Percentiles rank a stretch among this genome's conserved stretches.
Conservation (phyloP, 2,113 vertebrate genomes). For the Andinoacara biseriatus region DNA sequence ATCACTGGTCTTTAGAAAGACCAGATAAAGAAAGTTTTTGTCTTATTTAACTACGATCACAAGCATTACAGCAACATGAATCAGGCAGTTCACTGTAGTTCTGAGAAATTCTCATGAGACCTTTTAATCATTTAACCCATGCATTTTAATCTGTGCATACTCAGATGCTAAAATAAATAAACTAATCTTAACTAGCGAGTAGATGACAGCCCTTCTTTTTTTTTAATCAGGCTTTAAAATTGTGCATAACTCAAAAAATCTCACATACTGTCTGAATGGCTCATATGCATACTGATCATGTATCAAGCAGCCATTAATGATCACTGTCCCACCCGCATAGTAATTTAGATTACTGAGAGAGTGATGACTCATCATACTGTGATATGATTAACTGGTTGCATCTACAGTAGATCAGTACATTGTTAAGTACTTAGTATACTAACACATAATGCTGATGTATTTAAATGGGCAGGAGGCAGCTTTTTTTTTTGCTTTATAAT, state of each 20-base stretch:
- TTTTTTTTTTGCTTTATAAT: neutral
- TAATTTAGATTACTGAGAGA: conserved; percentile 37
- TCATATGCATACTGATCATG: conserved; percentile 32
- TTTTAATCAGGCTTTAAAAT: conserved; percentile 46
- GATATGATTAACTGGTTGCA: conserved; percentile 28
- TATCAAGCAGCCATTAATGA: conserved; percentile 54
- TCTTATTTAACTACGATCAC: neutral
- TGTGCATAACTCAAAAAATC: conserved; percentile 57
- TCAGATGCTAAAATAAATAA: conserved; percentile 29
- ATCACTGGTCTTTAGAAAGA: no score
- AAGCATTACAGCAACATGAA: conserved; percentile 7
- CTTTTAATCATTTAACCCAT: conserved; percentile 39
- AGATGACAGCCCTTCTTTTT: conserved; percentile 37
- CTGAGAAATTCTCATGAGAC: conserved; percentile 11
- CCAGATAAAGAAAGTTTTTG: no score
- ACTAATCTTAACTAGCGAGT: conserved; percentile 33
- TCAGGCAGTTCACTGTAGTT: conserved; percentile 23
- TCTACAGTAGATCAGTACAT: conserved; percentile 48
- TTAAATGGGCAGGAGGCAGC: conserved; percentile 2
- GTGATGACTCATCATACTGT: conserved; percentile 35
- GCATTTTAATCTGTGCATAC: neutral
- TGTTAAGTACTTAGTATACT: conserved; percentile 43
- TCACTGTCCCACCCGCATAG: conserved; percentile 6
- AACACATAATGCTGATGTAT: conserved; percentile 39
- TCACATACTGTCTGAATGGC: conserved; percentile 24